Percentiles rank a stretch among this genome's conserved stretches.
Conservation (phyloP, 1,140 invertebrate genomes). For the Heterodera carotae region DNA sequence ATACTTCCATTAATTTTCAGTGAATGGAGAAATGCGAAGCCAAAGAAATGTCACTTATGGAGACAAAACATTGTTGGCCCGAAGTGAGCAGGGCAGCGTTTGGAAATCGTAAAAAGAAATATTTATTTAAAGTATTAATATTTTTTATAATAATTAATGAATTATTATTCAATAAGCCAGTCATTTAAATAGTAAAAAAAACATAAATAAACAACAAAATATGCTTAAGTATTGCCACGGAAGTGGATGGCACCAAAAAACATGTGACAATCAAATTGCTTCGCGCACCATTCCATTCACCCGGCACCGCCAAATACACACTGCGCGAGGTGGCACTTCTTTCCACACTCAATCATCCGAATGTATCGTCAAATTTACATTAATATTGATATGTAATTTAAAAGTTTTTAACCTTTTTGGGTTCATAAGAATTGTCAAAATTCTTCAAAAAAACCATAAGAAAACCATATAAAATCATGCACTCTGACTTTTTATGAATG, state of each 20-base stretch:
- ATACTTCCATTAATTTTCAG: not conserved
- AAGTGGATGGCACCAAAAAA: constrained; percentile 22
- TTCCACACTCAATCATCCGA: constrained; percentile 25
- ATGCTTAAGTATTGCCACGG: constrained; percentile 17
- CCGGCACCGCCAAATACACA: constrained; percentile 29
- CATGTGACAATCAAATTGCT: constrained; percentile 24
- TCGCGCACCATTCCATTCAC: constrained; percentile 23
- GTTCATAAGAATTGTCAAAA: too few relatives aligned
- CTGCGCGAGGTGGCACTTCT: constrained; percentile 20
- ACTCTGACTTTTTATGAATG: too few relatives aligned
- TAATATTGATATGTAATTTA: too few relatives aligned
- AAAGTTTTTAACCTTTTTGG: too few relatives aligned
- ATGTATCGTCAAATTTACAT: constrained; percentile 13
- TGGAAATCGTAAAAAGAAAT: constrained; percentile 27
- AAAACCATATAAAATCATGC: too few relatives aligned
- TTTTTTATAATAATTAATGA: not conserved
- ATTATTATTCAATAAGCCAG: too few relatives aligned
- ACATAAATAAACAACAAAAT: too few relatives aligned
- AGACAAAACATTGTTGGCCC: constrained; percentile 5
- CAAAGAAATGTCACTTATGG: constrained; percentile 9
- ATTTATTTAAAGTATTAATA: not conserved
- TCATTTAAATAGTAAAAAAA: too few relatives aligned
- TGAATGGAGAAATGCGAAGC: constrained; percentile 27
- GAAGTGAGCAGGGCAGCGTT: constrained; percentile 24
- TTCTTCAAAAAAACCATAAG: too few relatives aligned